Evolutionary conservation across 1,140 invertebrate genomes (phyloP), one percentile per base, ranked within the genome.

Genomic region (Achroia grisella): DNA sequence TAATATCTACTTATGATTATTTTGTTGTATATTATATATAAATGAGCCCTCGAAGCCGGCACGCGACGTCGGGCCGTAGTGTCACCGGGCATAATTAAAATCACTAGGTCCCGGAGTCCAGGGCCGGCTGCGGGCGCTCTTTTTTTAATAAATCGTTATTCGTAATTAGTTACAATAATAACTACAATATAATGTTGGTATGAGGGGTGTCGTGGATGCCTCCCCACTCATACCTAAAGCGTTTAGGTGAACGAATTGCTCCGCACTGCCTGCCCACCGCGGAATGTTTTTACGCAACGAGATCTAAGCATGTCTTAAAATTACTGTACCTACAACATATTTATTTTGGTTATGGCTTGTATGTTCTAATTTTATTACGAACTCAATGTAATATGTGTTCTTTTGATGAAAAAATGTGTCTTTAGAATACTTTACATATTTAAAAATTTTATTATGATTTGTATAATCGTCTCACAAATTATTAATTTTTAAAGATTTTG

Each of bases 201-300:
- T 85, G 81, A 85, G 77, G 75, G 81, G 81, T 71, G 63, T 71
- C 71, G 78, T 85, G 76, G 81, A 85, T 85, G 81, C 78, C 56
- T 63, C 69, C 73, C 81, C 81, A 71, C 78, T 78, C 81, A 85
- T 85, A 85, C 81, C 81, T 85, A 85, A 84, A 84, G 80, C 80
- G 80, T 84, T 80, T 75, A 84, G 74, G 76, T 80, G 71, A 52
- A 69, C 77, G 75, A 58, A 55, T 52, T 49, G 33, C 13, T 44
- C 51, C 78, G 77, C 72, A 71, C 63, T 68, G 76, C 53, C 76
- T 67, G 62, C 60, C 50, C 60, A 23, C 15, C 13, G 27, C 31
- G 48, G 37, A 53, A 53, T 53, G 56, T 52, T 23, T 23, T 23
- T 23, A 23, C 17, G 17, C 17, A 23, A 23, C 17, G 17, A 23